phyloP scores from a whole-genome alignment of 2,888 invertebrate species.

The Amaurobius ferox region DNA sequence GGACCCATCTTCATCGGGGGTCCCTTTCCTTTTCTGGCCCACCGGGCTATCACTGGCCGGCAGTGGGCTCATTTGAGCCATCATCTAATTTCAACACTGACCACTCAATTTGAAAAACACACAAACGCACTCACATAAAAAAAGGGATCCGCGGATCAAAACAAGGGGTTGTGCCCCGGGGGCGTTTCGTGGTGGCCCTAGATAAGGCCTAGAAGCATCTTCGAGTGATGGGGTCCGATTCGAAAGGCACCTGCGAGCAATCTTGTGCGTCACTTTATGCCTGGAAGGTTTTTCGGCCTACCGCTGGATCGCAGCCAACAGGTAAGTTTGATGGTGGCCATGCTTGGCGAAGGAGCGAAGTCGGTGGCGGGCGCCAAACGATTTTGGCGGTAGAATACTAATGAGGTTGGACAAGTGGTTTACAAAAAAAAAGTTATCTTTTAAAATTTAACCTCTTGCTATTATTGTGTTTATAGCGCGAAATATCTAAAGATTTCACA shows the following conservation, averaged over 20 bases:
- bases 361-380: not conserved
- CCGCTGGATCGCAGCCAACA: conserved; percentile 40
- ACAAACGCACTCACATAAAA: not conserved
- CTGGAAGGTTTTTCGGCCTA: conserved; percentile 49
- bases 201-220: not conserved
- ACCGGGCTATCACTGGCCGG: conserved; percentile 47
- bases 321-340: conserved; percentile 41
- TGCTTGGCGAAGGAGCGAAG: conserved; percentile 12
- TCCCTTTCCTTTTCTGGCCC: conserved; percentile 48
- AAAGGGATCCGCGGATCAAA: not conserved
- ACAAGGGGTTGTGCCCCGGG: not conserved
- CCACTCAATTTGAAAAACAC: not conserved
- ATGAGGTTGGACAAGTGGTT: not conserved
- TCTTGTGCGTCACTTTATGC: conserved; percentile 65
- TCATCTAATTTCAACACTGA: conserved; percentile 35
- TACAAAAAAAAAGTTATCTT: no score
- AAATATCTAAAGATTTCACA: no score
- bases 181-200: conserved; percentile 10
- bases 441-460: no score
- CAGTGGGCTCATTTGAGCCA: conserved; percentile 71
- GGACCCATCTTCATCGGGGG: conserved; percentile 51
- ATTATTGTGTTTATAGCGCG: no score
- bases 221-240: conserved; percentile 16
- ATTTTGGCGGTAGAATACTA: not conserved
- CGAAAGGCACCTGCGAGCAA: conserved; percentile 44